phyloP scores from a whole-genome alignment of 2,888 invertebrate species.

The Diadegma fenestrale region DNA sequence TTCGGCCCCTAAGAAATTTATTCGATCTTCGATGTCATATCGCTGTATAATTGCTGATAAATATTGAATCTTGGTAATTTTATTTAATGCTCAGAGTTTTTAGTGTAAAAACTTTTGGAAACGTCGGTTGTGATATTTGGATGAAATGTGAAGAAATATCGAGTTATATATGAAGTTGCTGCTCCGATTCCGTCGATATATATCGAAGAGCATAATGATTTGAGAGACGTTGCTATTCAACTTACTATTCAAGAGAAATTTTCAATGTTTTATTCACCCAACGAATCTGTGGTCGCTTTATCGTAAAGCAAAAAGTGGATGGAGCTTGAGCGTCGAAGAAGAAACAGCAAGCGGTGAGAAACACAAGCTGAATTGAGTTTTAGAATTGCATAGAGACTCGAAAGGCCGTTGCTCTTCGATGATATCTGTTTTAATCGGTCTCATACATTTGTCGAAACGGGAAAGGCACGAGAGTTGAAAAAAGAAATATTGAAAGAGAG shows the following conservation, averaged over 20 bases:
- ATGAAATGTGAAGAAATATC: background rate
- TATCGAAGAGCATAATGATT: background rate
- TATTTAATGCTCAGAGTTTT: background rate
- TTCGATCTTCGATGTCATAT: background rate
- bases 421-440: conserved; percentile 38
- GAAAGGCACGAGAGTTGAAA: conserved; percentile 19
- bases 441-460: conserved; percentile 29
- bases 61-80: background rate
- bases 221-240: background rate
- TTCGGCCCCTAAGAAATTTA: background rate
- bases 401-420: conserved; percentile 55
- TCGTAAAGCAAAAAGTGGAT: conserved; percentile 55
- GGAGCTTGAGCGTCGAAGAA: background rate
- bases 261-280: conserved; percentile 31
- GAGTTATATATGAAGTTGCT: background rate
- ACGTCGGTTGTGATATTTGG: background rate
- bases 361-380: conserved; percentile 62
- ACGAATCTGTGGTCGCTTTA: conserved; percentile 16
- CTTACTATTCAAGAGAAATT: background rate
- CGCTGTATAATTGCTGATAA: background rate
- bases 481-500: conserved; percentile 37
- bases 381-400: conserved; percentile 66
- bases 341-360: background rate
- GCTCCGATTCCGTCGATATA: background rate
- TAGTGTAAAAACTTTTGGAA: background rate